Conservation (phyloP, 2,888 invertebrate species). For the Scelioninae gen. 1 region DNA sequence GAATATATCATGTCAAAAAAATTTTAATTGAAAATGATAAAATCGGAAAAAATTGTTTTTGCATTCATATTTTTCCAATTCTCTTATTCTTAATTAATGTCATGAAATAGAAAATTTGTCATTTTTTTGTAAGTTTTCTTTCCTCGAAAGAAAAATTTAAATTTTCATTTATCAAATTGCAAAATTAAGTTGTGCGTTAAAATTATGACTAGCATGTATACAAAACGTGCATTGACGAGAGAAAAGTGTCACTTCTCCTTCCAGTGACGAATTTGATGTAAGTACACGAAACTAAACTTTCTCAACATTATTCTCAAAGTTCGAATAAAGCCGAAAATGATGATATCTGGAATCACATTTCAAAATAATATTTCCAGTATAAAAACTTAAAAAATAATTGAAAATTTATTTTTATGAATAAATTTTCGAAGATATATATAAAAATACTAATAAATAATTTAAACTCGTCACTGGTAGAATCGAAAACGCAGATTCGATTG, state of each 20-base stretch:
- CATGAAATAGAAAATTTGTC: background rate
- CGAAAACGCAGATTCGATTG: constrained; percentile 4
- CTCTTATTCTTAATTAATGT: background rate
- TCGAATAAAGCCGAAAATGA: constrained; percentile 10
- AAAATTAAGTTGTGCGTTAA: constrained; percentile 69
- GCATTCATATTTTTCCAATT: too few species aligned
- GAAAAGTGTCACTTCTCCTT: constrained; percentile 4
- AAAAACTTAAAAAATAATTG: too few species aligned
- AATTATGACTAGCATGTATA: constrained; percentile 82
- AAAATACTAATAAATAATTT: too few species aligned
- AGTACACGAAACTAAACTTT: background rate
- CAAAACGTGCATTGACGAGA: constrained; percentile 66
- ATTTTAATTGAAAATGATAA: too few species aligned
- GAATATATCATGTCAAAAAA: too few species aligned
- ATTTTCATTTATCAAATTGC: background rate
- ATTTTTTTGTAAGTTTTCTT: background rate
- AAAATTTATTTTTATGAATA: too few species aligned
- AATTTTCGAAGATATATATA: too few species aligned
- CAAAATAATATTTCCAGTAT: too few species aligned
- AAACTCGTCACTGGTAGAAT: background rate
- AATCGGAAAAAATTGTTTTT: too few species aligned
- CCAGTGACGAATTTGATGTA: constrained; percentile 3
- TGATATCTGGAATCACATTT: background rate
- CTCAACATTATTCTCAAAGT: background rate
- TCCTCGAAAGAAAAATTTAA: background rate